Evolutionary conservation across 2,797 vertebrate species (phyloP).

Genomic region (Thamnophis elegans): DNA sequence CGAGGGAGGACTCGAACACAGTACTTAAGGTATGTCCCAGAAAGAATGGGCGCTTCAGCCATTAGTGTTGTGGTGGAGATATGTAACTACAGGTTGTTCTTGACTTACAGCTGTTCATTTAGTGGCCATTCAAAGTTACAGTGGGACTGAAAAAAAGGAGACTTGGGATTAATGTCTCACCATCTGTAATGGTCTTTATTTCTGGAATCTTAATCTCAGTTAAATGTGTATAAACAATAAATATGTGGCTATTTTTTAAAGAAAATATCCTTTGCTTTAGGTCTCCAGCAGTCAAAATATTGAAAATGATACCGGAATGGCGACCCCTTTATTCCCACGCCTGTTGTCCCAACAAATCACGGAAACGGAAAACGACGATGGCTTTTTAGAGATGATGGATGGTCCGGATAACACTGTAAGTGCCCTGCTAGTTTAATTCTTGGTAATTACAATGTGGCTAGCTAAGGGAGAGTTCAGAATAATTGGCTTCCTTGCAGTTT

Average conservation of each 20-base stretch:
- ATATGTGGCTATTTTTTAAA: not conserved
- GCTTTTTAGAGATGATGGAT: not conserved
- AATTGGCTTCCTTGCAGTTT: no score
- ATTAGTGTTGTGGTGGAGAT: no score
- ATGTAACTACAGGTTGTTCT: not conserved
- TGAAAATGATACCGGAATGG: not conserved
- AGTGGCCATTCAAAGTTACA: no score
- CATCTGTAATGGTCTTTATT: no score
- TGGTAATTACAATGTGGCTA: not conserved
- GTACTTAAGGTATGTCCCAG: conserved; percentile 72
- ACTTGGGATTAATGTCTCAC: no score
- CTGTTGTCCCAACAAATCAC: not conserved
- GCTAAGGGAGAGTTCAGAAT: not conserved
- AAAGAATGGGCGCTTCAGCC: not conserved
- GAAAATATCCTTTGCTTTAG: not conserved
- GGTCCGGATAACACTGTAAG: not conserved
- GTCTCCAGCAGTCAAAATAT: not conserved
- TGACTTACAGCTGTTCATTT: no score
- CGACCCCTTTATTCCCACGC: not conserved
- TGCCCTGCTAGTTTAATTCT: not conserved
- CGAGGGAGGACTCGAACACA: conserved; percentile 81
- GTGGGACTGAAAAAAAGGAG: no score
- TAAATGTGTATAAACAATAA: no score
- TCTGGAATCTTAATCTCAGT: no score
- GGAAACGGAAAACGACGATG: not conserved